Evolutionary conservation across 2,113 vertebrate species (phyloP).

Genomic region (Lycaon pictus): DNA sequence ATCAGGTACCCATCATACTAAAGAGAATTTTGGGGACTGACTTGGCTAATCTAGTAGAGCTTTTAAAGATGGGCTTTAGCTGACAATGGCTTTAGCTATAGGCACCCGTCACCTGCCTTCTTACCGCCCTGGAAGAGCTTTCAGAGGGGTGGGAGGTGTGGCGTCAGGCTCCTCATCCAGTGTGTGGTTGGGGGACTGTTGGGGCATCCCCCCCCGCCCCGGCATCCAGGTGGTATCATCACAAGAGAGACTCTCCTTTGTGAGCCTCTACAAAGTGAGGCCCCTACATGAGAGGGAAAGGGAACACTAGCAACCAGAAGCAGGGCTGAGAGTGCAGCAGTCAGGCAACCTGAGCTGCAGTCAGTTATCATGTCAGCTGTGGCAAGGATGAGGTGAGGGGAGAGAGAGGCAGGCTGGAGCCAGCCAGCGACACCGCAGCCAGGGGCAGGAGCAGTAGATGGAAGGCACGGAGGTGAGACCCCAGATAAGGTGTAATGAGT

Average conservation of each 20-base stretch:
- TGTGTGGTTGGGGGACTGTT: neutral
- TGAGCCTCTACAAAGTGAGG: neutral
- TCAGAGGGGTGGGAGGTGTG: neutral
- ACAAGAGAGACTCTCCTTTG: neutral
- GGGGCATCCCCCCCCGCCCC: fast-evolving
- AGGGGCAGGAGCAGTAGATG: neutral
- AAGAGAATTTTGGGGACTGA: neutral
- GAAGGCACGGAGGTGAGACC: neutral
- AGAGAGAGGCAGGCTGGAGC: neutral
- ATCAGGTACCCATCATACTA: neutral
- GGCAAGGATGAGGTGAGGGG: neutral
- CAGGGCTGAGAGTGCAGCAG: too few relatives aligned
- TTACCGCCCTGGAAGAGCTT: neutral
- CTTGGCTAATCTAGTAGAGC: neutral
- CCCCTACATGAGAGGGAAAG: neutral
- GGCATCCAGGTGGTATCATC: neutral
- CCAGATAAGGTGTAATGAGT: neutral
- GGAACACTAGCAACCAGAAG: neutral
- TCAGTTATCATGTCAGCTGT: neutral
- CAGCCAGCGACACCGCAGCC: neutral
- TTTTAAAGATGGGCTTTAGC: neutral
- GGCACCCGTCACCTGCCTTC: neutral
- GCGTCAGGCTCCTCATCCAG: neutral
- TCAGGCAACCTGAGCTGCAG: too few relatives aligned
- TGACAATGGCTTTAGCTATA: neutral